These are phyloP conservation scores for Limnephilus rhombicus DNA, from an alignment of 2,888 invertebrate species.

Conservation along the genomic window DNA sequence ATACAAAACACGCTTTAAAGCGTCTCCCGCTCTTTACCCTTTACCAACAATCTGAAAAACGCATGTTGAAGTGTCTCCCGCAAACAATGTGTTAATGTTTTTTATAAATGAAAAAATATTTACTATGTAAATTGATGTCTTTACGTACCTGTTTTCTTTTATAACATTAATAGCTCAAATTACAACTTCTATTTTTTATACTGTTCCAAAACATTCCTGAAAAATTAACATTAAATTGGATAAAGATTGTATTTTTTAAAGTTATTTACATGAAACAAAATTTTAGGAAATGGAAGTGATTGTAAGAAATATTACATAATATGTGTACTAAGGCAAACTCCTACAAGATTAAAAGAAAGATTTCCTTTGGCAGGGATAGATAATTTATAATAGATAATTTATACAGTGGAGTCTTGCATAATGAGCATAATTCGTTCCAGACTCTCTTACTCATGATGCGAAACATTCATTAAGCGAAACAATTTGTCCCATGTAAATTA, in stretches of 20 bases:
- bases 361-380: neutral
- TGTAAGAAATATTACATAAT: too few species aligned
- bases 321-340: neutral
- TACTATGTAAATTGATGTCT: neutral
- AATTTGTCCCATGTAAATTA: too few species aligned
- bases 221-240: neutral
- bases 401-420: neutral
- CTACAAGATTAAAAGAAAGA: neutral
- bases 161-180: neutral
- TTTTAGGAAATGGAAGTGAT: neutral
- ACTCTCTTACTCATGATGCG: too few species aligned
- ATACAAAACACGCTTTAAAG: too few species aligned
- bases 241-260: neutral
- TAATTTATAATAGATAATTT: too few species aligned
- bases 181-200: neutral
- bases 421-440: too few species aligned
- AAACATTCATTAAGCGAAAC: too few species aligned
- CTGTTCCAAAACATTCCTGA: neutral
- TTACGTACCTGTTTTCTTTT: neutral
- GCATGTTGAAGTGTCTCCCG: too few species aligned
- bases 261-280: neutral
- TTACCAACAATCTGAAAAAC: too few species aligned
- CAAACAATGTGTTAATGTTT: neutral
- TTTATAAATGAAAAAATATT: neutral
- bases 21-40: too few species aligned